Evolutionary conservation across 2,797 vertebrate genomes (phyloP), one percentile per base, ranked within the genome.

Genomic region (Mormyrus hasselquistii): DNA sequence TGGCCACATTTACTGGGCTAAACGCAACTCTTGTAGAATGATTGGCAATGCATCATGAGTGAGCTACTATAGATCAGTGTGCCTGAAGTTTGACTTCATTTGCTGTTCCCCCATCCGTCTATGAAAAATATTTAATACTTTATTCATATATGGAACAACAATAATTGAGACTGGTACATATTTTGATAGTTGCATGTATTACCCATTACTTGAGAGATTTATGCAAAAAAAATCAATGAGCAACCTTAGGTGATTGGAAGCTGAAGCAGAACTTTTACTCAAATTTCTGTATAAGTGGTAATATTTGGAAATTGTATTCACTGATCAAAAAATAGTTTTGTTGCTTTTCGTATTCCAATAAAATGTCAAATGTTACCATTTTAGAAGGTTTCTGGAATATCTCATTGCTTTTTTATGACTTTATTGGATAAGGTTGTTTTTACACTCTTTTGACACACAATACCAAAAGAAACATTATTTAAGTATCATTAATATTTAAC

Each of bases 261-360:
- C 34, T 22, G 76, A 41, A n/a, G 34, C 73, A 79, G 12, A 34
- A 82, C 6, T 49, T 49, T 47, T 49, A 44, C n/a, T 84, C 1
- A 22, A 47, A 47, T 47, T 49, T 19, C 41, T 47, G 76, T 84
- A 22, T 12, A 22, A n/a, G 41, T 47, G 41, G 79, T 50, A 50
- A 9, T 84, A n/a, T 84, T 84, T 50, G 47, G 79, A 50, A 47
- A 84, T 84, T 84, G 44, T 19, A 84, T 47, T 84, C n/a, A 84
- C 41, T 47, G 79, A 47, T 84, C 44, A 84, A 50, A 84, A 62
- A 69, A 34, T 14, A 34, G 65, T 84, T 50, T 50, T 50, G 41
- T 84, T 84, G 79, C 79, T 84, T 84, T 84, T 12, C 50, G 2
- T 84, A 84, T 84, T 50, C 8, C 79, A 84, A 84, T 84, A 84